Evolutionary conservation across 2,113 vertebrate species (phyloP), one percentile per base, ranked within the genome.

Genomic region (Sialia sialis): DNA sequence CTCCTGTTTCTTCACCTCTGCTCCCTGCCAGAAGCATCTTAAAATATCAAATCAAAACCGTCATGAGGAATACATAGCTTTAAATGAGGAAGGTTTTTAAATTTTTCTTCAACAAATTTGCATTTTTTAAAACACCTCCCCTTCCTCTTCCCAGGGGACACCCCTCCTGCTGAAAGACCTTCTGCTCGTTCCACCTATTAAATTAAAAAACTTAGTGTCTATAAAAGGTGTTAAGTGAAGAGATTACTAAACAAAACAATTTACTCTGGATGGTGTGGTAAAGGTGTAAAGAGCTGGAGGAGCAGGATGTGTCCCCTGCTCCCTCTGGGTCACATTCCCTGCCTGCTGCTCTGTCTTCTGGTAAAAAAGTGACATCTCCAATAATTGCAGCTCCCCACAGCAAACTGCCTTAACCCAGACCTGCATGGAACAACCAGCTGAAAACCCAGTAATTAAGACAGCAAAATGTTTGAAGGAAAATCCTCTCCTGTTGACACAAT

Each of bases 401-500:
- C 11, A 83, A 52, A 20, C 23, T 46, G 5, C 49, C 30, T 76
- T 30, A 60, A 16, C 22, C n/a, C 32, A 60, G 36, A 22, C 30
- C 39, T 39, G 13, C 7, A 0, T n/a, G 39, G 48, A 72, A 15
- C 66, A 56, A 44, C 54, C 54, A 60, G 38, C 67, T 60, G 75
- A 56, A 92, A 89, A 36, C 21, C 22, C 32, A 44, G 29, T 13
- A 29, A 66, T 64, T 68, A 52, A 41, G 46, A 36, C 29, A 63
- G 39, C 21, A 26, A 58, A 73, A 72, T 10, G 2, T 56, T 72
- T 38, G 52, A 41, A 19, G 54, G 32, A 27, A 41, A 52, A 27
- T 18, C 38, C 15, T 52, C 54, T 73, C 14, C 26, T 55, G 10
- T 74, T 64, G 82, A 27, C 9, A 6, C 0, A 0, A 26, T 69